Percentiles rank a stretch among this genome's conserved stretches.
phyloP scores from a whole-genome alignment of 1,140 invertebrate genomes.

The Batillaria attramentaria region DNA sequence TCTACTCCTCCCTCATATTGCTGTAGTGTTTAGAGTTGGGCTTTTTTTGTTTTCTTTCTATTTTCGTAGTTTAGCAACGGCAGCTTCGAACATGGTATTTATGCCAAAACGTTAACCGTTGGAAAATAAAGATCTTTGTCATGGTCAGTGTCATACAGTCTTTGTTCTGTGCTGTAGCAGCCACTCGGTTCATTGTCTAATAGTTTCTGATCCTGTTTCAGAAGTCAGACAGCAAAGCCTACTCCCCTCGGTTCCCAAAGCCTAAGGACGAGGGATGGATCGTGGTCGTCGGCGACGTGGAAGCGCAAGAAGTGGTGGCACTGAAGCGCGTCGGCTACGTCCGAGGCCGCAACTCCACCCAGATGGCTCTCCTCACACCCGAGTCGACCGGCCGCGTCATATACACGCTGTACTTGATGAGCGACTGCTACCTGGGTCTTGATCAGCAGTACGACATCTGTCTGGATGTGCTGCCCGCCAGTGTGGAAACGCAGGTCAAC shows the following conservation, averaged over 20 bases:
- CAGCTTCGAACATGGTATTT: no score
- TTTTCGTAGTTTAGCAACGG: no score
- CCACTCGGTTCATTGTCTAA: not conserved
- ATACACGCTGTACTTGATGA: slow-evolving; percentile 90
- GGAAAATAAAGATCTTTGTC: no score
- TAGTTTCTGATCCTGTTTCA: slow-evolving; percentile 24
- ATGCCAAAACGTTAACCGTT: no score
- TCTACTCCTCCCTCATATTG: no score
- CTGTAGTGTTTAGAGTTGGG: no score
- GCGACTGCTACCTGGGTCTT: slow-evolving; percentile 93
- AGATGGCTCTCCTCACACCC: slow-evolving; percentile 81
- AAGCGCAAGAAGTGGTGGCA: slow-evolving; percentile 84
- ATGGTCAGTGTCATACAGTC: not conserved
- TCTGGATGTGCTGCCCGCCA: slow-evolving; percentile 63
- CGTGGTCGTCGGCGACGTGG: slow-evolving; percentile 84
- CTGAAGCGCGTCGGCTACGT: slow-evolving; percentile 81
- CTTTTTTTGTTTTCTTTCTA: not conserved
- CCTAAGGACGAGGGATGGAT: slow-evolving; percentile 98
- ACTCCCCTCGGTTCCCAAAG: slow-evolving; percentile 90
- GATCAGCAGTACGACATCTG: slow-evolving; percentile 90
- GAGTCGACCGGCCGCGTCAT: slow-evolving; percentile 77
- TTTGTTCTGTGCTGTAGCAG: not conserved
- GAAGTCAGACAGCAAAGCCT: slow-evolving; percentile 74
- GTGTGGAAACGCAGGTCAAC: slow-evolving; percentile 63
- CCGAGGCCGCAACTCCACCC: slow-evolving; percentile 61